phyloP scores from a whole-genome alignment of 1,140 invertebrate genomes.

The Bombyx mandarina region DNA sequence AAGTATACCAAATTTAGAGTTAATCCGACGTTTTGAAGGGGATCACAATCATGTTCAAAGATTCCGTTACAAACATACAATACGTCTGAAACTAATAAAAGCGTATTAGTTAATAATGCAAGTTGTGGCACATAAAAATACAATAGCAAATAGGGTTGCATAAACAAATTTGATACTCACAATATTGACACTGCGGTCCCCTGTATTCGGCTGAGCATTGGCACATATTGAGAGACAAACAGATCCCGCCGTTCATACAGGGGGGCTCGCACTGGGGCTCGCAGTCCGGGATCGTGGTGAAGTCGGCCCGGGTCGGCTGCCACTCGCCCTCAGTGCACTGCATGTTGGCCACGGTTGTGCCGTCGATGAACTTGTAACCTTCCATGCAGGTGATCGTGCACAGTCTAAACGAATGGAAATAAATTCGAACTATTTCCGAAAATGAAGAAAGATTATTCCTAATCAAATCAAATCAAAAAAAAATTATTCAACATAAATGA shows the following conservation, averaged over 20 bases:
- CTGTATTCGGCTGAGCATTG: conserved; percentile 81
- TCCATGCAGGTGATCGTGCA: conserved; percentile 76
- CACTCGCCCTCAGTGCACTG: conserved; percentile 77
- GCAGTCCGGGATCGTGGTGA: conserved; percentile 76
- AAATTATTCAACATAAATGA: too few species aligned
- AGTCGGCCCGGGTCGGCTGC: conserved; percentile 73
- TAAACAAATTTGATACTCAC: conserved; percentile 66
- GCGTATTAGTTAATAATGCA: too few species aligned
- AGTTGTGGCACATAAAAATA: too few species aligned
- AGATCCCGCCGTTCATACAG: conserved; percentile 83
- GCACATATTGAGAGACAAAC: conserved; percentile 81
- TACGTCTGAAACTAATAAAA: too few species aligned
- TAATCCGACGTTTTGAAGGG: too few species aligned
- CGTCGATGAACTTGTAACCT: conserved; percentile 78
- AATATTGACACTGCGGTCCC: conserved; percentile 83
- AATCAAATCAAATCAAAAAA: too few species aligned
- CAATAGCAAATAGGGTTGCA: too few species aligned
- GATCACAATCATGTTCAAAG: too few species aligned
- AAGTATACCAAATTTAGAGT: too few species aligned
- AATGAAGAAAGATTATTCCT: too few species aligned
- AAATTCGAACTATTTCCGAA: too few species aligned
- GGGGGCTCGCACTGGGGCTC: conserved; percentile 79
- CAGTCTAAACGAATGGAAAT: conserved; percentile 56
- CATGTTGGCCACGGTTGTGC: conserved; percentile 73
- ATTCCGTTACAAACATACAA: too few species aligned